Evolutionary conservation across 2,888 invertebrate species (phyloP), one percentile per base, ranked within the genome.

Genomic region (Trypoxylon attenuatum): DNA sequence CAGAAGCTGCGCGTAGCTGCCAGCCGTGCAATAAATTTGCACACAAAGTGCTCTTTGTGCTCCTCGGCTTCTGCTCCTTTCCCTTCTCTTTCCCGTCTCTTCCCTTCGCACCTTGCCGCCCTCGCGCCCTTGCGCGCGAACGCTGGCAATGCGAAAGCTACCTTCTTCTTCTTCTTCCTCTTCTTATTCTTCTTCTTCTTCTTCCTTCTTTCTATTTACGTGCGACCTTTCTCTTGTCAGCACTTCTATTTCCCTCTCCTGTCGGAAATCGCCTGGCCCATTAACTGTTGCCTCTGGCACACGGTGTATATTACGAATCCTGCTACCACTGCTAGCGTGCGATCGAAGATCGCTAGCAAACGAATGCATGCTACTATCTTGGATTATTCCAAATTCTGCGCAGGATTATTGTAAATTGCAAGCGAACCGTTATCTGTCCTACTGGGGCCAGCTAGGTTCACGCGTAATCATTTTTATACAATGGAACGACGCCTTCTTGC

Each of bases 11-110:
- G 59, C 49, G 39, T 56, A 43, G 42, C 39, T 29, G 67, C 59
- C 55, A 60, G 55, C 59, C 58, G 70, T 55, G 69, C 67, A 69
- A 73, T 77, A 75, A 75, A 73, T 73, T 72, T 64, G 66, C 73
- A 66, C 68, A 74, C 73, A 76, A 76, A 72, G 75, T 70, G 68
- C 64, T 62, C 75, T 73, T 75, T 73, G 76, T 70, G 65, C 62
- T 52, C 50, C 42, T 10, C 46, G 19, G 33, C 13, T 13, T 6
- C 13, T 47, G 25, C n/a, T n/a, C n/a, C n/a, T n/a, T n/a, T n/a
- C n/a, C n/a, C n/a, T n/a, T n/a, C n/a, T 22, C 8, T 33, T 2
- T 25, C 42, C 47, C 42, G 42, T n/a, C 16, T 6, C 25, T 25
- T 42, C 50, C 56, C 46, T 49, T 61, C 54, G 45, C 64, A 47